Base-by-base conservation (phyloP, 2,797 vertebrate genomes). In the Sebastes wilsoni region DNA sequence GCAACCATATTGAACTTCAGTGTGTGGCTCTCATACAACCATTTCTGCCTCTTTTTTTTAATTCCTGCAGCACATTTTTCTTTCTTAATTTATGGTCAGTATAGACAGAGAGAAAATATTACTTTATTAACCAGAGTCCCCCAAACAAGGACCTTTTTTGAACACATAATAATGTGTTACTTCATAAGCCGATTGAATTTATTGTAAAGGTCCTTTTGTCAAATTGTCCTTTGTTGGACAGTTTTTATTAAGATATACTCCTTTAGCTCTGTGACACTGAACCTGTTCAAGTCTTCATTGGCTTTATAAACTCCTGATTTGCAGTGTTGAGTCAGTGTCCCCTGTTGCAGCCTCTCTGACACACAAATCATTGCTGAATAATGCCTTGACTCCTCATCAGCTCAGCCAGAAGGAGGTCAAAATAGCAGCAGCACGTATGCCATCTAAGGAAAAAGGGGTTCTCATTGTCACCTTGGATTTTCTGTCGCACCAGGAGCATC, bases 341-440 rank as follows among this genome's bases (percentile, higher is more conserved):
- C 61, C 12, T 30, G 72, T 58, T 65, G 56, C 62, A 25, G 6
- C 58, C 20, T 74, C 38, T 75, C 61, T 72, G 67, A 87, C 81
- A 84, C 66, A 60, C 60, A 75, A 67, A 79, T 84, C 62, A 70
- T 78, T 62, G 72, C 52, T 52, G 70, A 79, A 82, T 79, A 85
- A 81, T 66, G 12, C 28, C 49, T 77, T 64, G 72, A 83, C 75
- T 75, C 66, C 68, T 71, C 77, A 72, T 88, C 83, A 87, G 66
- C 78, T 60, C 75, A 38, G 60, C 46, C 30, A 7, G 36, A 32
- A 16, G 64, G 42, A 18, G 81, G 82, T 79, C 82, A 77, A 60
- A 76, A 20, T 0, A 42, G 38, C 46, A 71, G 58, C 68, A 71
- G 64, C 70, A 72, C 27, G 64, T 67, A 62, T 49, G 42, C 62